Evolutionary conservation across 2,888 invertebrate species (phyloP).

Genomic region (Heliconius charithonia): DNA sequence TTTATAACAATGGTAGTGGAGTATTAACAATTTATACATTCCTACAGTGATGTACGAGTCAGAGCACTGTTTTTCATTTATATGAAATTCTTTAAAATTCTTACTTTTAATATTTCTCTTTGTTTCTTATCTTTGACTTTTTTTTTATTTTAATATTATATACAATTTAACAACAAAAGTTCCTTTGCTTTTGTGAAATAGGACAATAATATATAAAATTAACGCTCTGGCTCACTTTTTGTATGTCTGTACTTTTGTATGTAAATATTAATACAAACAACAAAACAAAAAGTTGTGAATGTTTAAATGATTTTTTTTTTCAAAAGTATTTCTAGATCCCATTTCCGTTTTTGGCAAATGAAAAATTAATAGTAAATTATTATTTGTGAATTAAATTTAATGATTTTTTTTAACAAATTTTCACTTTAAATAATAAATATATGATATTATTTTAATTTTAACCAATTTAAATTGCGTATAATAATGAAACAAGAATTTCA

Average conservation of each 20-base stretch:
- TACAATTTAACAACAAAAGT: constrained; percentile 9
- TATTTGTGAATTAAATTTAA: not conserved
- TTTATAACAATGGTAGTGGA: constrained; percentile 59
- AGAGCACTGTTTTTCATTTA: not conserved
- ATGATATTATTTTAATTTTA: not conserved
- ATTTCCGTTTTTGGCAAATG: not conserved
- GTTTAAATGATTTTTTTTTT: not conserved
- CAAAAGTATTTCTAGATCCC: not conserved
- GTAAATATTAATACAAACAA: not conserved
- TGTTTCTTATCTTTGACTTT: not conserved
- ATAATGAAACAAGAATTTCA: not conserved
- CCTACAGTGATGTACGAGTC: constrained; percentile 4
- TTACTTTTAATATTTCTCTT: not conserved
- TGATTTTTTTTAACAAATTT: not conserved
- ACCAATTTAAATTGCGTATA: not conserved
- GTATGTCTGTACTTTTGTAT: constrained; percentile 24
- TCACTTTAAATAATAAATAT: no score
- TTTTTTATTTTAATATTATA: not conserved
- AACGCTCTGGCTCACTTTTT: constrained; percentile 26
- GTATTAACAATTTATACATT: constrained; percentile 47
- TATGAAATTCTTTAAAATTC: not conserved
- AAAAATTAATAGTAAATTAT: not conserved
- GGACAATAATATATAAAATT: constrained; percentile 19
- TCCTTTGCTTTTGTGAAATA: constrained; percentile 24
- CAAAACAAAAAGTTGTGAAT: not conserved